Base-by-base conservation (phyloP, 2,797 vertebrate species). In the Sitta carolinensis region DNA sequence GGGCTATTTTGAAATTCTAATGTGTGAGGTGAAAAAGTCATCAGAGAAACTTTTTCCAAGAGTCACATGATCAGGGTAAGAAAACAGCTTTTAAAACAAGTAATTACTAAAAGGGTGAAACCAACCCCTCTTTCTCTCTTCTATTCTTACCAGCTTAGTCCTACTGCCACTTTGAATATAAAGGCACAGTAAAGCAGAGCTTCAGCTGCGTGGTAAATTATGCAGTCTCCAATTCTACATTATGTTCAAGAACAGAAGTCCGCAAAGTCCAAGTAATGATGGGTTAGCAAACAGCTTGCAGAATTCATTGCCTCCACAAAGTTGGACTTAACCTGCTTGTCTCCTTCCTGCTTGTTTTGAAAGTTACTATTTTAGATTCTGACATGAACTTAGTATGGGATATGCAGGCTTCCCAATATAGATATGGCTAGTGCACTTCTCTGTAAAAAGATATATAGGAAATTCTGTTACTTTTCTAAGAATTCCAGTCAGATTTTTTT, bases 281-380 rank as follows among this genome's bases (percentile, higher is more conserved):
- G 77, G 77, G 55, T 87, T 95, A 86, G 73, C 69, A 51, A 84
- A 66, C 36, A 88, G 38, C 72, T 79, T 76, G 29, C 83, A 79
- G 74, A 84, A 82, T 52, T 12, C 25, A 10, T 80, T 94, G 76
- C 76, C 69, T 94, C 19, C 47, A 73, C 67, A 68, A 68, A 87
- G 42, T 5, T 86, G 55, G 48, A 74, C 59, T 76, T 86, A 69
- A 57, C 19, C 70, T 89, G 78, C 32, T 79, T 84, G 55, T 87
- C 67, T 95, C 45, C 43, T 90, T 92, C 83, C 64, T 84, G 77
- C 59, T 85, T 89, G 16, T 93, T 95, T 84, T 92, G 67, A 68
- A 68, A 93, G 50, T 67, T 70, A 50, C 74, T 95, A 40, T 89
- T 95, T 93, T 80, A 77, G 68, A 13, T 86, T 93, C 78, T 57